These are phyloP conservation scores for Prietella phreatophila DNA, from an alignment of 2,113 vertebrate genomes.

Conservation along the genomic window DNA sequence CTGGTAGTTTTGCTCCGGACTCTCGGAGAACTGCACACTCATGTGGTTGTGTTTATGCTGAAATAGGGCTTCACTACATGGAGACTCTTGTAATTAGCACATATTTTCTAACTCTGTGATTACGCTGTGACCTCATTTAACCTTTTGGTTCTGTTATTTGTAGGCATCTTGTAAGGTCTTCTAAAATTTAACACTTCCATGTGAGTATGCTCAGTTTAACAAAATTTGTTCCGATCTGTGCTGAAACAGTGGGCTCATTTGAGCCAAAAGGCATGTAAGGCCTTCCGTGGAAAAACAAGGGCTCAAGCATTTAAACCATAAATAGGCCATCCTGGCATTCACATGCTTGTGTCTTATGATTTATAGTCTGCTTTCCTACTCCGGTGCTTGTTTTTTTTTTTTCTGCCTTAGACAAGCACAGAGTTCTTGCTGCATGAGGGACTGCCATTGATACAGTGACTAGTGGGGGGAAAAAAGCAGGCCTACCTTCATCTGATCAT, in stretches of 20 bases:
- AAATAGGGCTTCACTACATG: constrained; percentile 3
- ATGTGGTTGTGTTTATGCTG: constrained; percentile 31
- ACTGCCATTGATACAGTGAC: not conserved
- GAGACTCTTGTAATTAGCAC: constrained; percentile 8
- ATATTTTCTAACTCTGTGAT: not conserved
- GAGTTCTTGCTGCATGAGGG: not conserved
- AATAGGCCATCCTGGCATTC: constrained; percentile 7
- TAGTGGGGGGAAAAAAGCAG: not conserved
- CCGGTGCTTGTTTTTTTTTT: not conserved
- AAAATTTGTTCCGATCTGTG: not conserved
- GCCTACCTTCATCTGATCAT: constrained; percentile 5
- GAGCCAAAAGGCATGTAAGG: not conserved
- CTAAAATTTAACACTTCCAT: not conserved
- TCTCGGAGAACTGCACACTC: not conserved
- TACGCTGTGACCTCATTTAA: constrained; percentile 5
- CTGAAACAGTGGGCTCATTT: not conserved
- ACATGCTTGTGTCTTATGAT: constrained; percentile 34
- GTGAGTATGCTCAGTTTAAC: not conserved
- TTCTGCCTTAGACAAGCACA: not conserved
- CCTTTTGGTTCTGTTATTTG: not conserved
- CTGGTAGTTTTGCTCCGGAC: not conserved
- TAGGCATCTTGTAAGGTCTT: not conserved
- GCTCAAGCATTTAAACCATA: constrained; percentile 24
- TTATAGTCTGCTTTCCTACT: constrained; percentile 11
- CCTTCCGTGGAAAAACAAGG: constrained; percentile 5